Evolutionary conservation across 2,113 vertebrate genomes (phyloP).

Genomic region (Myodes glareolus): DNA sequence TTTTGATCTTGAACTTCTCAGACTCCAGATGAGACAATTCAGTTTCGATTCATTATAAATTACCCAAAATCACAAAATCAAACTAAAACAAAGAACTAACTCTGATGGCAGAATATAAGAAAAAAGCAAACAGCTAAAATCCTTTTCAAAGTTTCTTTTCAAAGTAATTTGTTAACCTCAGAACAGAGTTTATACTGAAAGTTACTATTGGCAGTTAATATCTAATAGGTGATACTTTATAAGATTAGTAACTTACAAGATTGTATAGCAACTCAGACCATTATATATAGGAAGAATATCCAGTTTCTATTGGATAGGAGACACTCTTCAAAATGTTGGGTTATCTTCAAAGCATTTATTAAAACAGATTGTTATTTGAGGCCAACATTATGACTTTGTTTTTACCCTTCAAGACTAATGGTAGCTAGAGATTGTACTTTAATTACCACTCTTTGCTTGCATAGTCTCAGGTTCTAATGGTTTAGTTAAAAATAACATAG

Average conservation of each 20-base stretch:
- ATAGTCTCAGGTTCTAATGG: background rate
- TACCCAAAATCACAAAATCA: background rate
- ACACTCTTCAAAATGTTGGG: background rate
- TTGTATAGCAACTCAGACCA: background rate
- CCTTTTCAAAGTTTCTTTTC: background rate
- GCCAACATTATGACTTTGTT: background rate
- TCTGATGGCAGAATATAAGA: background rate
- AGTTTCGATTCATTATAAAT: background rate
- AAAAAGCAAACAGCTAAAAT: slow-evolving; percentile 23
- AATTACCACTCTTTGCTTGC: background rate
- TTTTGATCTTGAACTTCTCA: background rate
- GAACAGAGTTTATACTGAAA: background rate
- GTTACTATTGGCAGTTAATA: background rate
- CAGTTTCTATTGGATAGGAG: background rate
- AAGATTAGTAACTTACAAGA: slow-evolving; percentile 28
- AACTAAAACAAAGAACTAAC: background rate
- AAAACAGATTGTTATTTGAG: background rate
- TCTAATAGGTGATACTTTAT: background rate
- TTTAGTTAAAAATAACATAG: slow-evolving; percentile 48
- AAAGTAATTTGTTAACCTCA: background rate
- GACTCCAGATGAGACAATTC: background rate
- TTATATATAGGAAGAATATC: background rate
- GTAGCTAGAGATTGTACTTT: background rate
- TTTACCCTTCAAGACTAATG: background rate
- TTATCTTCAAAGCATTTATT: slow-evolving; percentile 8